Conservation (phyloP, 2,888 invertebrate genomes). For the Synergus umbraculus region DNA sequence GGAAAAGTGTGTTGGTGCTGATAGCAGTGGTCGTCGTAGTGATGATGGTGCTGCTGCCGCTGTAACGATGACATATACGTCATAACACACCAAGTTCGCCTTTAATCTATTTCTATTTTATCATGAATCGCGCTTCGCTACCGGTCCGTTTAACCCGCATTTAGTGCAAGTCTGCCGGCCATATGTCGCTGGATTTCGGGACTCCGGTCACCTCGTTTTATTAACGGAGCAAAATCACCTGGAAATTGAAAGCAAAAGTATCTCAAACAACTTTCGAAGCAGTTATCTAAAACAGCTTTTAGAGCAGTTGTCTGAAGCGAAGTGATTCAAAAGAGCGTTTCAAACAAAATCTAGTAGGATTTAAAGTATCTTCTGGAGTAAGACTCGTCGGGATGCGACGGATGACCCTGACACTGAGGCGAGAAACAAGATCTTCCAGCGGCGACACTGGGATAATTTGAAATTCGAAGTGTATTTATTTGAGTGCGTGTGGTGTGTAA, state of each 20-base stretch:
- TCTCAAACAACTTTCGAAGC: neutral
- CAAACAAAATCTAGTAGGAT: neutral
- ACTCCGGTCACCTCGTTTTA: neutral
- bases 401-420: neutral
- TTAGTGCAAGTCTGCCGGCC: constrained; percentile 16
- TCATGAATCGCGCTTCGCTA: neutral
- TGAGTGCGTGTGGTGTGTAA: constrained; percentile 13
- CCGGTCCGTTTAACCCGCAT: neutral
- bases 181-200: constrained; percentile 10
- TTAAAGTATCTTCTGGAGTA: constrained; percentile 4
- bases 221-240: neutral
- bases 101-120: constrained; percentile 13
- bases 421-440: constrained; percentile 26
- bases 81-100: constrained; percentile 65
- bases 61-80: constrained; percentile 70
- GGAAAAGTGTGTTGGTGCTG: constrained; percentile 42
- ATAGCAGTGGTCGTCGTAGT: constrained; percentile 52
- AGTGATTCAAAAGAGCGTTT: neutral
- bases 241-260: neutral
- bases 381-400: constrained; percentile 15
- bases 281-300: too few species aligned
- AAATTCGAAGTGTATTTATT: constrained; percentile 23
- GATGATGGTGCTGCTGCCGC: constrained; percentile 59
- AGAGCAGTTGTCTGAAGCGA: neutral
- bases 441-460: constrained; percentile 13